Conservation (phyloP, 2,797 vertebrate species). For the Mormyrops boulengeri region DNA sequence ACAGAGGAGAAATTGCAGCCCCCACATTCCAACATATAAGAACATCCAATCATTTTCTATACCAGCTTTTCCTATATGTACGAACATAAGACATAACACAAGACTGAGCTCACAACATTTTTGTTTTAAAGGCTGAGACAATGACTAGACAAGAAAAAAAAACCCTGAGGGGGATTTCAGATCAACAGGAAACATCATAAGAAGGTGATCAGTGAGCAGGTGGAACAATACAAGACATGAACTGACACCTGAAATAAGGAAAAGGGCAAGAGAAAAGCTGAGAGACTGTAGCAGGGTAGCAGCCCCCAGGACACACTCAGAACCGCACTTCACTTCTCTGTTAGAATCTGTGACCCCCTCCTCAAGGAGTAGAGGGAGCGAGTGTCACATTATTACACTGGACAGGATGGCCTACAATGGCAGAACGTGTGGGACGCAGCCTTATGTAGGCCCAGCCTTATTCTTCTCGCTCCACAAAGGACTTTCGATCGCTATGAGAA, state of each 20-base stretch:
- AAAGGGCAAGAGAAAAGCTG: neutral
- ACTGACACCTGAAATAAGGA: neutral
- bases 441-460: neutral
- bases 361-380: neutral
- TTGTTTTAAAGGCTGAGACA: neutral
- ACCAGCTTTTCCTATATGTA: neutral
- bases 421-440: neutral
- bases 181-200: neutral
- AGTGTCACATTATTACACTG: neutral
- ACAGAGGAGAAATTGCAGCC: neutral
- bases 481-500: neutral
- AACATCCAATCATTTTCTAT: neutral
- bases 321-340: neutral
- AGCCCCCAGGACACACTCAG: neutral
- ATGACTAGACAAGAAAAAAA: neutral
- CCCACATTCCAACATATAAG: neutral
- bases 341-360: neutral
- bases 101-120: neutral
- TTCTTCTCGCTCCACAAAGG: neutral
- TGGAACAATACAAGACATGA: neutral
- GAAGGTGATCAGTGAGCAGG: neutral
- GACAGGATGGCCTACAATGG: neutral
- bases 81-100: neutral
- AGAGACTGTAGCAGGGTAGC: neutral
- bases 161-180: neutral